Evolutionary conservation across 2,113 vertebrate species (phyloP).

Genomic region (Microtus ochrogaster): DNA sequence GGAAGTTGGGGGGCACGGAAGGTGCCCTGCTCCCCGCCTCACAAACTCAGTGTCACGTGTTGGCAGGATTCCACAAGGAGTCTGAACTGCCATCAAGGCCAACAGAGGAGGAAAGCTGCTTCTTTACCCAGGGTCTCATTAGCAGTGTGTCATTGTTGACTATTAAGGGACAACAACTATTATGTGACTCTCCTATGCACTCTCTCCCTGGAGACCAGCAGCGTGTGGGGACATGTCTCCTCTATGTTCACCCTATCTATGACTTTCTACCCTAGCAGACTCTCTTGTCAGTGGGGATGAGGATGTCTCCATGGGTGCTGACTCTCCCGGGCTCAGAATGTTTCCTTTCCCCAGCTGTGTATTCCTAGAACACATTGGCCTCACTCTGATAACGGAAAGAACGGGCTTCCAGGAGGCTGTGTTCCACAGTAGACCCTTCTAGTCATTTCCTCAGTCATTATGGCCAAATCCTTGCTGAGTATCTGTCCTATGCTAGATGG

Average conservation of each 20-base stretch:
- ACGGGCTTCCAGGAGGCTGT: accelerated
- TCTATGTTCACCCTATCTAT: background rate
- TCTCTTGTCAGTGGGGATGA: no score
- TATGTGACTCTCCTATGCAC: accelerated
- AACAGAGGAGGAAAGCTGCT: background rate
- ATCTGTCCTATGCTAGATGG: background rate
- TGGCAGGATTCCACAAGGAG: accelerated
- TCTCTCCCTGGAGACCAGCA: background rate
- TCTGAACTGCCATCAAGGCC: background rate
- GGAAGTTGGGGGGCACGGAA: no score
- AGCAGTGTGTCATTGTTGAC: background rate
- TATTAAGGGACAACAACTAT: background rate
- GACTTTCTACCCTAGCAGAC: background rate
- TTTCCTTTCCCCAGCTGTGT: accelerated
- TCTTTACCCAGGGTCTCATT: background rate
- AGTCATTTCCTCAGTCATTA: background rate
- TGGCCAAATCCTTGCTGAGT: accelerated
- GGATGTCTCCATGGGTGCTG: accelerated
- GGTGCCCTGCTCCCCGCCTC: background rate
- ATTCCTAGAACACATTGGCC: accelerated
- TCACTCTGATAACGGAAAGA: background rate
- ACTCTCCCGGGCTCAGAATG: background rate
- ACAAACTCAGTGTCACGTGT: background rate
- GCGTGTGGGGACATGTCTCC: background rate
- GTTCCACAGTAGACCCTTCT: background rate